These are phyloP conservation scores for Agrotis segetum DNA, from an alignment of 2,888 invertebrate species.

Conservation along the genomic window DNA sequence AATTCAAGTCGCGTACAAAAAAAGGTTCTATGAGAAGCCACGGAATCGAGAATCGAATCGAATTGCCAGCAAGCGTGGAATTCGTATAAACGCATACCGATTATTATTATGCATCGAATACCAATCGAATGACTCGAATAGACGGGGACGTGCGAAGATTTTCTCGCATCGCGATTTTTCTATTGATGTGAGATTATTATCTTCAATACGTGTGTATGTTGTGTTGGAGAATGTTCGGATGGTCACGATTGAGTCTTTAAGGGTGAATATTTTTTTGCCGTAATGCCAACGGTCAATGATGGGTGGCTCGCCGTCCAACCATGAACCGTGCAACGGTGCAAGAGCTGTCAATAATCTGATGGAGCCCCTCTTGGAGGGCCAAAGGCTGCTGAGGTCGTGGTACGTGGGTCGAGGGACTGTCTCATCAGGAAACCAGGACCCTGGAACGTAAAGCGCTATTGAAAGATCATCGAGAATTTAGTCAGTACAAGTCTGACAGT, in stretches of 20 bases:
- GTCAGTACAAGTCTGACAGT: too few species aligned
- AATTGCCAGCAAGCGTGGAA: constrained; percentile 73
- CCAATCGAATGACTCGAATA: constrained; percentile 71
- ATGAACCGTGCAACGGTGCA: too few species aligned
- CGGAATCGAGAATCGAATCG: constrained; percentile 71
- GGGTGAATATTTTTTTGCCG: neutral
- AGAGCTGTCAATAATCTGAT: too few species aligned
- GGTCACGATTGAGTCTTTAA: constrained; percentile 18
- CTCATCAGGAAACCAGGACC: too few species aligned
- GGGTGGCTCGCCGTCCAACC: too few species aligned
- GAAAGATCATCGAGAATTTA: too few species aligned
- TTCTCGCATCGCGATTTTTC: constrained; percentile 66
- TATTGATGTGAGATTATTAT: constrained; percentile 65
- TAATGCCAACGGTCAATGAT: too few species aligned
- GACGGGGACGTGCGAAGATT: constrained; percentile 73
- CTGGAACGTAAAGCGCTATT: too few species aligned
- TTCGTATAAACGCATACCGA: constrained; percentile 84
- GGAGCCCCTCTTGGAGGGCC: too few species aligned
- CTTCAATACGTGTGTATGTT: constrained; percentile 47
- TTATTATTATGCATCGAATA: constrained; percentile 82
- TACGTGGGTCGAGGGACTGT: too few species aligned
- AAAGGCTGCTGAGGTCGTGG: too few species aligned
- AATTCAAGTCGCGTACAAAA: constrained; percentile 78
- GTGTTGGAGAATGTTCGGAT: constrained; percentile 28
- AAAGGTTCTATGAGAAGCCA: constrained; percentile 75